Conservation (phyloP, 2,797 vertebrate species). For the Pitangus sulphuratus region DNA sequence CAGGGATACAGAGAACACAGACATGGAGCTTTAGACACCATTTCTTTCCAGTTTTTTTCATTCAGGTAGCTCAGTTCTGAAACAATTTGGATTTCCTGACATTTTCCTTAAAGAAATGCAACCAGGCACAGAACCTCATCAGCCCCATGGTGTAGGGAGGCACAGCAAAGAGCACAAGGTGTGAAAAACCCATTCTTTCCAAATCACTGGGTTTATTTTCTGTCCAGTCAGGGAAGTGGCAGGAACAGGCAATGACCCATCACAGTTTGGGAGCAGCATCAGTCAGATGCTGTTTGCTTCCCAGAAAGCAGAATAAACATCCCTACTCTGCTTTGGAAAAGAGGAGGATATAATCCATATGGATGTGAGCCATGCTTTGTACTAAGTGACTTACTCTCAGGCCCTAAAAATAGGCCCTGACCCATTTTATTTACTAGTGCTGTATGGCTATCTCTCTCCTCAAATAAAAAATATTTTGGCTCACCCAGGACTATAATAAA, state of each 20-base stretch:
- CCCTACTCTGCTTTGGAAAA: background rate
- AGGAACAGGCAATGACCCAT: background rate
- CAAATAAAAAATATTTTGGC: background rate
- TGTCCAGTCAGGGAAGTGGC: background rate
- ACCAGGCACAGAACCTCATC: background rate
- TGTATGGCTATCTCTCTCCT: background rate
- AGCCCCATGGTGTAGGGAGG: background rate
- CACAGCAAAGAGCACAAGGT: background rate
- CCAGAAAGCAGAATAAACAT: background rate
- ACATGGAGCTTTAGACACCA: background rate
- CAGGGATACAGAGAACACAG: background rate
- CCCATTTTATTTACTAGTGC: background rate
- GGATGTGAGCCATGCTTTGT: background rate
- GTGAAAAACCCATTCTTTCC: background rate
- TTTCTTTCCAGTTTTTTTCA: background rate
- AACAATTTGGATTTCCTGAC: background rate
- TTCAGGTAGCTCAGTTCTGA: background rate
- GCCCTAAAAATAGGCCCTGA: background rate
- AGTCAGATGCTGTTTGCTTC: background rate
- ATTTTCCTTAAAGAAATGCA: background rate
- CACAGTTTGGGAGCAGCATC: background rate
- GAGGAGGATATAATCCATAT: background rate
- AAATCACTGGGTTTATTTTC: background rate
- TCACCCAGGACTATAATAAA: background rate
- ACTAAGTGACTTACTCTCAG: background rate